Evolutionary conservation across 2,888 invertebrate genomes (phyloP), one percentile per base, ranked within the genome.

Genomic region (Dicycla oo): DNA sequence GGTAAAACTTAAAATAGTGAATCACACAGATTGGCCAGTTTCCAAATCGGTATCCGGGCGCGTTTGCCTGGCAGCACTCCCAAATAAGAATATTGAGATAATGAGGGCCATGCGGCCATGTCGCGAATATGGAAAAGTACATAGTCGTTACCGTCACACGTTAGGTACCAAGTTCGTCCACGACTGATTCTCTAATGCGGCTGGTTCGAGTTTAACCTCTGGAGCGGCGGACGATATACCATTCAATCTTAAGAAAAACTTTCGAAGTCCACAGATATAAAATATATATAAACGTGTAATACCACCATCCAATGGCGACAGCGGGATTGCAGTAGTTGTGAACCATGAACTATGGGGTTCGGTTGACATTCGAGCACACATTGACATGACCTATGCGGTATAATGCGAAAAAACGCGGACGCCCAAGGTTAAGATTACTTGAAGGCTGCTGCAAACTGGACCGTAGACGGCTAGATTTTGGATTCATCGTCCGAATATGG

Each of bases 1-100:
- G 84, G 87, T 86, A 88, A 88, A 86, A 83, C 66, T 74, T 78
- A 65, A 75, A 84, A 78, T 73, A 83, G 77, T 80, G 85, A 84
- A 73, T 84, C 82, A 75, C 61, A 78, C 53, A 73, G 69, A 76
- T 86, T 89, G 89, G 89, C 89, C 61, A 56, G 47, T 68, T 62
- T 87, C 89, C 89, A 89, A 80, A 66, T 56, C 65, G 56, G 69
- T 75, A 79, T 81, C 79, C 61, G 74, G 80, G 74, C 77, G 75
- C 76, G 74, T 65, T 66, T 56, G 78, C 72, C 84, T 89, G 89
- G 89, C 89, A 87, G 57, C 75, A 64, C 65, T 81, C 79, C 88
- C 88, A 83, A 76, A 72, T 74, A 76, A 76, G 75, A 83, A 72
- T 78, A 74, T 81, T 78, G 70, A 73, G 69, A 80, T 78, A 78